Conservation (phyloP, 2,888 invertebrate genomes). For the Lutraria lutraria region DNA sequence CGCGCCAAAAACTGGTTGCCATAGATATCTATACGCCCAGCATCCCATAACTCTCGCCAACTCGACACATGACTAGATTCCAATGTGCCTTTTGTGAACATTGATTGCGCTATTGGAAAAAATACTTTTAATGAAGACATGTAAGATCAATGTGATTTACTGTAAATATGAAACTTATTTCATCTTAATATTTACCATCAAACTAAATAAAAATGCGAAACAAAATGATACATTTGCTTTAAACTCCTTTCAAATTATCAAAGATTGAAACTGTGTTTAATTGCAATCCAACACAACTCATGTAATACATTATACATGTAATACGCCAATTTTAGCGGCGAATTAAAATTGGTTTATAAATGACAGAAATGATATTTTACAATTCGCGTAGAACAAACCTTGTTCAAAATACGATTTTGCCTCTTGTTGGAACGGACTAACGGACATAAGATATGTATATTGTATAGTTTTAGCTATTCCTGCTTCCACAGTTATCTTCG, state of each 20-base stretch:
- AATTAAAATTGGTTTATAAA: too few relatives aligned
- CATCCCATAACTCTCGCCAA: slow-evolving; percentile 82
- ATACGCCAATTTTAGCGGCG: too few relatives aligned
- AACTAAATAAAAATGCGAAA: too few relatives aligned
- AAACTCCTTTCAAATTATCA: too few relatives aligned
- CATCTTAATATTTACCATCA: too few relatives aligned
- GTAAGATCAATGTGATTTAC: too few relatives aligned
- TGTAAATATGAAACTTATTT: too few relatives aligned
- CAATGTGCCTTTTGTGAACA: slow-evolving; percentile 69
- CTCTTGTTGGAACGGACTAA: slow-evolving; percentile 68
- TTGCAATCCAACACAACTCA: too few relatives aligned
- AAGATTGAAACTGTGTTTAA: too few relatives aligned
- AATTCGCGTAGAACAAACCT: neutral
- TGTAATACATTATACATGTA: too few relatives aligned
- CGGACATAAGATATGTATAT: slow-evolving; percentile 79
- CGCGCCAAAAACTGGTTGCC: slow-evolving; percentile 80
- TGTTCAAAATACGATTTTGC: slow-evolving; percentile 50
- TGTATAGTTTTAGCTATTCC: slow-evolving; percentile 38
- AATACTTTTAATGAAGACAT: neutral
- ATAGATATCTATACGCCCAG: slow-evolving; percentile 82
- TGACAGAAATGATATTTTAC: too few relatives aligned
- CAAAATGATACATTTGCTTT: too few relatives aligned
- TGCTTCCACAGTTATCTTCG: slow-evolving; percentile 62
- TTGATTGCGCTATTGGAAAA: slow-evolving; percentile 58
- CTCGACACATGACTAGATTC: slow-evolving; percentile 76